Conservation (phyloP, 2,797 vertebrate genomes). For the Megaceryle alcyon region DNA sequence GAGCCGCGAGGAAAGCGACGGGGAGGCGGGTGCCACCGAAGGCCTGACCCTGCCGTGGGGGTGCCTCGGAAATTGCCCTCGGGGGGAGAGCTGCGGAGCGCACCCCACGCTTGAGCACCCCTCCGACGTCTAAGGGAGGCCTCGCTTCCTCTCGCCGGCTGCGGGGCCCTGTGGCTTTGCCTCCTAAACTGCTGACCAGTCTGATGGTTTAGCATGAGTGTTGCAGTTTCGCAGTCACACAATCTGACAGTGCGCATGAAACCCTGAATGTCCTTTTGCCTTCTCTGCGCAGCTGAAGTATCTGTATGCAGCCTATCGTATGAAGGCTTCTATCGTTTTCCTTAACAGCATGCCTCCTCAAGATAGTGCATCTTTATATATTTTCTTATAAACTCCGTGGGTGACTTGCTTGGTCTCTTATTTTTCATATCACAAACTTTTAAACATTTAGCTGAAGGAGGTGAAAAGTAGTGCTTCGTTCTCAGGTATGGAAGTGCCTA, state of each 20-base stretch:
- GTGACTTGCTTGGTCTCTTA: background rate
- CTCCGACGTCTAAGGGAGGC: background rate
- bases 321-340: background rate
- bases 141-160: background rate
- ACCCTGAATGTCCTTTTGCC: background rate
- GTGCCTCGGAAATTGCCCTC: no score
- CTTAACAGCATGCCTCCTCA: no score
- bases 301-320: rapidly evolving
- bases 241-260: background rate
- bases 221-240: background rate
- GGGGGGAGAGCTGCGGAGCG: background rate
- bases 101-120: background rate
- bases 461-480: background rate
- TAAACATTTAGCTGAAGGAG: background rate
- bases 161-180: background rate
- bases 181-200: background rate
- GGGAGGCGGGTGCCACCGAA: background rate
- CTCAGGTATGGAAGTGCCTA: background rate
- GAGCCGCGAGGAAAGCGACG: background rate
- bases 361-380: rapidly evolving
- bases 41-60: background rate
- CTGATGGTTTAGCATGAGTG: rapidly evolving
- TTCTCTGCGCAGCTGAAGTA: rapidly evolving
- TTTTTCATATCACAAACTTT: background rate
- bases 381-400: rapidly evolving